A percentile compares a stretch with the other conserved stretches of the same genome.
Evolutionary conservation across 2,113 vertebrate genomes (phyloP).

Genomic region (Sclerurus mexicanus): DNA sequence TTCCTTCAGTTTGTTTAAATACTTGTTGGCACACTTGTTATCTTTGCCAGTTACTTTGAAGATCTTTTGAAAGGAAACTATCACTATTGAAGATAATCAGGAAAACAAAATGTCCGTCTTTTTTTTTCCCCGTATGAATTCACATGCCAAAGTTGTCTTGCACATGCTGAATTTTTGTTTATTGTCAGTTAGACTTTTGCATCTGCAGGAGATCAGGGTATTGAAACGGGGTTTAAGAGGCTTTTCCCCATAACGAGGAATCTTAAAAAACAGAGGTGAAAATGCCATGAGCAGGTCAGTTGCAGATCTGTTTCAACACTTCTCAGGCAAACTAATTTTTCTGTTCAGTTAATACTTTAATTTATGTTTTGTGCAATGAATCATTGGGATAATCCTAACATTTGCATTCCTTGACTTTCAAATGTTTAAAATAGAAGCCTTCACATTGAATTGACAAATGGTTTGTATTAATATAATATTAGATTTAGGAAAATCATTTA

Average conservation of each 20-base stretch:
- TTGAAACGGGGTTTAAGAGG: background rate
- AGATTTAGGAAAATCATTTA: conserved; percentile 57
- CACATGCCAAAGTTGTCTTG: background rate
- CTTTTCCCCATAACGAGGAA: background rate
- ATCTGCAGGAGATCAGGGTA: background rate
- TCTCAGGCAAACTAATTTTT: conserved; percentile 14
- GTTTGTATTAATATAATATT: conserved; percentile 55
- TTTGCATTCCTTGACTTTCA: conserved; percentile 46
- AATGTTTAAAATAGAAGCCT: conserved; percentile 41
- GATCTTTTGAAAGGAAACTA: background rate
- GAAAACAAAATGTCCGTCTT: background rate
- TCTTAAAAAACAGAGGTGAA: background rate
- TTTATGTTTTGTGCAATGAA: conserved; percentile 44
- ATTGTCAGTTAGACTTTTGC: background rate
- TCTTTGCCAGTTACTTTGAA: conserved; percentile 7
- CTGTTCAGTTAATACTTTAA: conserved; percentile 10
- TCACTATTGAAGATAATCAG: background rate
- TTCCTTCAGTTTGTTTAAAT: conserved; percentile 14
- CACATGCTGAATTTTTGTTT: background rate
- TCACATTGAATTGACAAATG: conserved; percentile 48
- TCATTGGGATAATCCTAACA: conserved; percentile 34
- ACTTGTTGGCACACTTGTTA: background rate
- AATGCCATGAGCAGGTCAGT: background rate
- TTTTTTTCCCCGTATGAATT: background rate
- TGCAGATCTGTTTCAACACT: background rate